phyloP scores from a whole-genome alignment of 2,888 invertebrate genomes.

The Nipponacmea schrenckii region DNA sequence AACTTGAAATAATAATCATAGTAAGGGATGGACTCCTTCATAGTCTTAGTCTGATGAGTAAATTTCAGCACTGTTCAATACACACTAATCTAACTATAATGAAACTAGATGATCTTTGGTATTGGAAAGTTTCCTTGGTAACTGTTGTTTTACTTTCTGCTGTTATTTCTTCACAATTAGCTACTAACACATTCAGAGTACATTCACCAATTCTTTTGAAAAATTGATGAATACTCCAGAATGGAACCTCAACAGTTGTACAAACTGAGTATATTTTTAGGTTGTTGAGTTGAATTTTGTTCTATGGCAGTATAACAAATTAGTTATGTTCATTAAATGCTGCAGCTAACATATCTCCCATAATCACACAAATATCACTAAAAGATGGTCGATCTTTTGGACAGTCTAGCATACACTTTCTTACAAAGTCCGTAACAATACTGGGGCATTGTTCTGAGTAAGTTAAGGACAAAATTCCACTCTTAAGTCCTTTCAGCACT shows the following conservation, averaged over 20 bases:
- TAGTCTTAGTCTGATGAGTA: too few species aligned
- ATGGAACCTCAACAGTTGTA: too few species aligned
- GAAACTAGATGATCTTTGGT: too few species aligned
- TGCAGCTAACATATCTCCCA: conserved; percentile 58
- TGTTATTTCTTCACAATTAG: not conserved
- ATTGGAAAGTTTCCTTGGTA: too few species aligned
- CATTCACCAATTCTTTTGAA: not conserved
- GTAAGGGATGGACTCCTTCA: too few species aligned
- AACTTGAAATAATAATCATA: too few species aligned
- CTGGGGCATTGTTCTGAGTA: conserved; percentile 57
- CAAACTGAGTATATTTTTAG: too few species aligned
- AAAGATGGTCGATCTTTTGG: conserved; percentile 68
- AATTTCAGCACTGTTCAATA: too few species aligned
- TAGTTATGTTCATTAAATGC: conserved; percentile 1
- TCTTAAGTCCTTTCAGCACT: conserved; percentile 69
- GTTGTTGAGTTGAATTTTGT: too few species aligned
- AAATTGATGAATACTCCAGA: not conserved
- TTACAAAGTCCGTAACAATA: conserved; percentile 56
- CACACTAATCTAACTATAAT: too few species aligned
- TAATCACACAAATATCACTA: conserved; percentile 60
- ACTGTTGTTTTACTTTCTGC: not conserved
- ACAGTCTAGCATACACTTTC: conserved; percentile 62
- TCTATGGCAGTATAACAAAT: not conserved
- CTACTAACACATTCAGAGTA: not conserved
- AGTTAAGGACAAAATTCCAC: conserved; percentile 47